Evolutionary conservation across 2,113 vertebrate species (phyloP), one percentile per base, ranked within the genome.

Genomic region (Microtus richardsoni): DNA sequence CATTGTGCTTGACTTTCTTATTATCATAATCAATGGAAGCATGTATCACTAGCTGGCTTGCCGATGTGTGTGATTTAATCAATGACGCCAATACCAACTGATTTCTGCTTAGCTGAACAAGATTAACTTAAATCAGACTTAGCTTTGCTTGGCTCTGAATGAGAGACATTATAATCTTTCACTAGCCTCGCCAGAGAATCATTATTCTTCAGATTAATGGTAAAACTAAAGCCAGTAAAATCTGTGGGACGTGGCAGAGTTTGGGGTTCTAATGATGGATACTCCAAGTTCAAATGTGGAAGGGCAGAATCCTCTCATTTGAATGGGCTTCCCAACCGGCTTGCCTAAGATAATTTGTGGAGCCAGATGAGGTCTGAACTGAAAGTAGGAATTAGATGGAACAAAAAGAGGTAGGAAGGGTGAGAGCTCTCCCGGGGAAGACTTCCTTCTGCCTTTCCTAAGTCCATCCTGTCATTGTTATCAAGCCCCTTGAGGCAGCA

Each of bases 131-230:
- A 96, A 71, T 88, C 14, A 33, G 13, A 68, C 33, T 73, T 36
- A 71, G 91, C 33, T 73, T 44, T 68, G 4, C 68, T 95, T 84
- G 94, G 95, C 66, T 90, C 41, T 66, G 28, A 89, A 44, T 90
- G 39, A 95, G 41, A 93, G 30, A 82, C 24, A 44, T 26, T 62
- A 66, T 52, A 64, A 62, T 92, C 80, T 79, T 84, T 1, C 33
- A 30, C 62, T 70, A 71, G 17, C 3, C 44, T 89, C 28, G 78
- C 30, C 80, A 88, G 47, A 66, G 75, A 90, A 47, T 70, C 21
- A 41, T 91, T 91, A 49, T n/a, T 86, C 12, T 78, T 54, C 30
- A 93, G 54, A 74, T 7, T 36, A 49, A 21, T 94, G 17, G 33
- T 82, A 78, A 92, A 58, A 91, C 41, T 58, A 44, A 2, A 52